Evolutionary conservation across 2,888 invertebrate species (phyloP).

Genomic region (Apodemia zela): DNA sequence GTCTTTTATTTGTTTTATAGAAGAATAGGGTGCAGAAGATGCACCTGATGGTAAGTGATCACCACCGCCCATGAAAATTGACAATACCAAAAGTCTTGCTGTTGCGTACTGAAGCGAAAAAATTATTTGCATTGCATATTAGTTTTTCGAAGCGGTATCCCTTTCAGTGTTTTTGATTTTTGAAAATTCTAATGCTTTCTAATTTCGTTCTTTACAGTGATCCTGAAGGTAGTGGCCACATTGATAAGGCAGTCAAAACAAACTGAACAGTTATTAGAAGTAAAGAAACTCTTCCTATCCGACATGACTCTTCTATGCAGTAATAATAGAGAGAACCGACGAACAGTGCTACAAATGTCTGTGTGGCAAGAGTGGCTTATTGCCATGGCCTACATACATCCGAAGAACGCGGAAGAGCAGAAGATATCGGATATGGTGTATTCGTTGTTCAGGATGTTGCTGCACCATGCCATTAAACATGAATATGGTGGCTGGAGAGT

Average conservation of each 20-base stretch:
- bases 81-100: too few species aligned
- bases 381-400: conserved; percentile 98
- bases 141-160: too few species aligned
- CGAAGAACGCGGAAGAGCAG: conserved; percentile 95
- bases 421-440: conserved; percentile 99
- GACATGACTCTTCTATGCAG: conserved; percentile 99
- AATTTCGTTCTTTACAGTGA: conserved; percentile 83
- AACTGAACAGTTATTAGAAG: conserved; percentile 93
- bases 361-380: conserved; percentile 99
- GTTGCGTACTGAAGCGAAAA: too few species aligned
- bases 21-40: too few species aligned
- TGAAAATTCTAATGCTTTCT: background rate
- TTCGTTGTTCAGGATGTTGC: conserved; percentile 96
- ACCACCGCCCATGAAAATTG: too few species aligned
- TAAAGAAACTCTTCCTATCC: conserved; percentile 97
- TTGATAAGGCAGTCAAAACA: conserved; percentile 97
- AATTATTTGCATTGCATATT: too few species aligned
- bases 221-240: conserved; percentile 98
- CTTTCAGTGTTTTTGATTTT: too few species aligned
- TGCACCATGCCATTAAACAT: conserved; percentile 99
- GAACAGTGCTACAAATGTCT: conserved; percentile 99
- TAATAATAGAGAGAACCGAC: conserved; percentile 97
- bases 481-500: conserved; percentile 99
- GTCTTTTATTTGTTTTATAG: too few species aligned
- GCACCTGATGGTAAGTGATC: too few species aligned